A percentile compares a stretch with the other conserved stretches of the same genome.
These are phyloP conservation scores for Gobiocypris rarus DNA, from an alignment of 2,113 vertebrate genomes.

Conservation along the genomic window DNA sequence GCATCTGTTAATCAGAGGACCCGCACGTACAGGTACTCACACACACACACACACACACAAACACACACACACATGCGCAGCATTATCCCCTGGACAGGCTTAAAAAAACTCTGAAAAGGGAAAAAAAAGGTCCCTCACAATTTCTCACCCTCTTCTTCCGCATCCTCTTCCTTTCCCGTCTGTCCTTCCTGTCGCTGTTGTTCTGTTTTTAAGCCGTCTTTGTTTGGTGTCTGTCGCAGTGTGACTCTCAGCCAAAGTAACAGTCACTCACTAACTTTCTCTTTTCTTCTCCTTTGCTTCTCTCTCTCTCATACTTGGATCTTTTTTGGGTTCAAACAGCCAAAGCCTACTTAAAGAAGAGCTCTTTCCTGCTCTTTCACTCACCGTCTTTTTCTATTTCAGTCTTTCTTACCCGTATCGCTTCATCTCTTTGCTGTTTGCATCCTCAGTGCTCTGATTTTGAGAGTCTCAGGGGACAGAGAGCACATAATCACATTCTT, in stretches of 20 bases:
- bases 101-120: constrained; percentile 12
- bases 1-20: constrained; percentile 99
- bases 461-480: constrained; percentile 24
- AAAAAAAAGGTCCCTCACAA: constrained; percentile 37
- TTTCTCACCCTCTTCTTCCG: constrained; percentile 48
- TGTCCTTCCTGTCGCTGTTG: constrained; percentile 58
- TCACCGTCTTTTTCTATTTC: constrained; percentile 45
- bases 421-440: constrained; percentile 26
- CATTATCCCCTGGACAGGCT: not conserved
- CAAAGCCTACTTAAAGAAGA: constrained; percentile 35
- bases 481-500: constrained; percentile 15
- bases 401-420: constrained; percentile 25
- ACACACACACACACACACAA: constrained; percentile 38
- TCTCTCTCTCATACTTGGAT: constrained; percentile 28
- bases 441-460: constrained; percentile 34
- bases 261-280: constrained; percentile 51
- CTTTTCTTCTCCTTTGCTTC: constrained; percentile 35
- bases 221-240: constrained; percentile 57
- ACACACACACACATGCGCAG: constrained; percentile 39
- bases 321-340: constrained; percentile 42
- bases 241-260: constrained; percentile 54
- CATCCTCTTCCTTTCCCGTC: constrained; percentile 46
- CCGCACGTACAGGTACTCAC: constrained; percentile 98
- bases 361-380: constrained; percentile 26
- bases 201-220: constrained; percentile 40